Base-by-base conservation (phyloP, 1,140 invertebrate genomes). In the Cydia strobilella region DNA sequence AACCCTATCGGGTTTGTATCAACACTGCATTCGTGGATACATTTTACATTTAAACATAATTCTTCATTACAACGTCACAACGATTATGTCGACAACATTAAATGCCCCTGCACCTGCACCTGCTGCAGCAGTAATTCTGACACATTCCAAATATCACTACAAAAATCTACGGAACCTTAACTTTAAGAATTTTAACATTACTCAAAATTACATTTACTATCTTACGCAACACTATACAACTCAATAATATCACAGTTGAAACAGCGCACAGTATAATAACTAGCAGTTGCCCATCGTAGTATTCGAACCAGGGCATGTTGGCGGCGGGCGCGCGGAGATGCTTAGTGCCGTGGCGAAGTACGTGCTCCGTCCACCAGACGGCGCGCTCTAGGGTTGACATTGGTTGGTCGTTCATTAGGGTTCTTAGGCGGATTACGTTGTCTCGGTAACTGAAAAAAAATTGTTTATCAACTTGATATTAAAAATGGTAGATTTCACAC, bases 261-360 rank as follows among this genome's bases (percentile, higher is more conserved):
- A 48, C 45, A 48, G 12, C 45, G 2, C 12, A 3, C 10, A 71
- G n/a, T 71, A 74, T 5, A 9, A 80, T 76, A 9, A 39, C 62
- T 4, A 86, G 27, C 6, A 95, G 87, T 77, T 95, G 94, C 72
- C 94, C 77, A 10, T 93, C 81, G 54, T 93, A 84, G 77, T 89
- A 91, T 79, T 94, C 86, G 74, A 89, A 91, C 89, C 93, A 94
- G 1, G 84, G 42, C 13, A 95, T 79, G 42, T 93, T 83, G 3
- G 79, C 75, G 0, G 87, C 86, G 0, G 89, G 80, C n/a, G 92
- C 93, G 45, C 83, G 89, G 5, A 95, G 77, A 79, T 94, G 93
- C 13, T 81, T 82, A 3, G 90, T 89, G 42, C 93, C 88, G 73
- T 80, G 72, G 3, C 91, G 63, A 7, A 91, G 77, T 9, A 91